Conservation (phyloP, 2,797 vertebrate genomes). For the Urocyon cinereoargenteus region DNA sequence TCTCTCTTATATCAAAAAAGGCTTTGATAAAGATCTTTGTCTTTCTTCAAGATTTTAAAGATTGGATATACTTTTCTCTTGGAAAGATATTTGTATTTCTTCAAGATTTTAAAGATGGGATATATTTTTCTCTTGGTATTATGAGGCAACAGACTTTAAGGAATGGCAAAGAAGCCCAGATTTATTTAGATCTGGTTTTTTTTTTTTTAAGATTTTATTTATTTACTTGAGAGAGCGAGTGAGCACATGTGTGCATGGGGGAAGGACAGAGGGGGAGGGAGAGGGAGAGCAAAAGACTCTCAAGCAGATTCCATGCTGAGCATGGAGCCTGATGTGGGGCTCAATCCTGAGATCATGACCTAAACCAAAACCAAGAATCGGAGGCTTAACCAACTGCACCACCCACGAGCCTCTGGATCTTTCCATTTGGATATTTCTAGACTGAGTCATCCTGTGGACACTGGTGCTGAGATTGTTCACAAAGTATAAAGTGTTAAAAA, state of each 20-base stretch:
- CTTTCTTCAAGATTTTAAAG: not conserved
- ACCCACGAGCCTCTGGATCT: not conserved
- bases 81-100: not conserved
- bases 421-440: constrained; percentile 10
- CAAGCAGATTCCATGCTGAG: not conserved
- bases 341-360: not conserved
- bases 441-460: not conserved
- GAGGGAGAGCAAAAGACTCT: not conserved
- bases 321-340: not conserved
- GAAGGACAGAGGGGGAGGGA: not conserved
- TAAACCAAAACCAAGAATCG: not conserved
- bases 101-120: not conserved
- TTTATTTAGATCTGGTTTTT: not conserved
- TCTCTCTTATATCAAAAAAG: not conserved
- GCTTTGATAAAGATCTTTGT: not conserved
- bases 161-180: not conserved
- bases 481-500: not conserved
- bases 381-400: not conserved
- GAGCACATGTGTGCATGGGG: not conserved
- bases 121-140: constrained; percentile 16
- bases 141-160: not conserved
- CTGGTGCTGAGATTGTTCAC: not conserved
- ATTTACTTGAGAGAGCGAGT: not conserved
- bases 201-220: not conserved
- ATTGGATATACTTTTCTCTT: not conserved